A percentile compares a stretch with the other conserved stretches of the same genome.
Evolutionary conservation across 2,888 invertebrate genomes (phyloP).

Genomic region (Conops quadrifasciatus): DNA sequence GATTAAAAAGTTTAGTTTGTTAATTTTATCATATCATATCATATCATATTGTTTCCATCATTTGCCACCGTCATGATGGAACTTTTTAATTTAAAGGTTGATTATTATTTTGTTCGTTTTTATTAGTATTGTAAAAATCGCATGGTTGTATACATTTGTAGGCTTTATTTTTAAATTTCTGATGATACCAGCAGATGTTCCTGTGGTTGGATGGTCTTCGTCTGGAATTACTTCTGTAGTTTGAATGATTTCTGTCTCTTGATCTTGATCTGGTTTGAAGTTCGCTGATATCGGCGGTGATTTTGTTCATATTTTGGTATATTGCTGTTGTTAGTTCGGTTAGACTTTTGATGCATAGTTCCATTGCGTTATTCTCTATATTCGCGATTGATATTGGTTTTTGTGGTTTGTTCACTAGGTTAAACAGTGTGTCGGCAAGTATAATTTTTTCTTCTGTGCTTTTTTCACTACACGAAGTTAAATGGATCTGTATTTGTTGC

Average conservation of each 20-base stretch:
- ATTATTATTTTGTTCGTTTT: constrained; percentile 3
- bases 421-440: neutral
- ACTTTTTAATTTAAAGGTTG: neutral
- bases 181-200: neutral
- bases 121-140: neutral
- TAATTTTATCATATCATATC: neutral
- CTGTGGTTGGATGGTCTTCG: neutral
- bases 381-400: neutral
- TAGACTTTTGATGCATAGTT: neutral
- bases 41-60: neutral
- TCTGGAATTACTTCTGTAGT: neutral
- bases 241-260: neutral
- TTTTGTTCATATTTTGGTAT: neutral
- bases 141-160: neutral
- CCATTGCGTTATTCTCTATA: neutral
- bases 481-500: constrained; percentile 7
- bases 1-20: constrained; percentile 3
- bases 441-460: neutral
- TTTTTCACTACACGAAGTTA: neutral
- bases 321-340: neutral
- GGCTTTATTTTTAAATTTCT: neutral
- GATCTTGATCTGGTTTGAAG: no score
- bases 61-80: constrained; percentile 1
- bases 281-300: neutral
- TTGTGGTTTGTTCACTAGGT: neutral